Percentiles rank a stretch among this genome's conserved stretches.
Conservation (phyloP, 1,140 invertebrate species). For the Melanaphis sacchari region DNA sequence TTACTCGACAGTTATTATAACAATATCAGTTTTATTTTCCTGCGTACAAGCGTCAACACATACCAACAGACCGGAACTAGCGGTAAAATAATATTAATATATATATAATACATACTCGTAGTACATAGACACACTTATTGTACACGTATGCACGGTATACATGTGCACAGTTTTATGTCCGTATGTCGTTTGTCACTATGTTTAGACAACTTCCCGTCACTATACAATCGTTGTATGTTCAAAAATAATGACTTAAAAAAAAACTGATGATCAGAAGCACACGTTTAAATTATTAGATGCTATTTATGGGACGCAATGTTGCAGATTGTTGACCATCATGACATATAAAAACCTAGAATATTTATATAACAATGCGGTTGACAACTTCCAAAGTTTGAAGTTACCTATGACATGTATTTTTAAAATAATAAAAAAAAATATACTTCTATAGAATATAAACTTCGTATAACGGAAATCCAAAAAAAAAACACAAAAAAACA, state of each 20-base stretch:
- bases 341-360: background rate
- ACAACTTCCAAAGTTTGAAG: background rate
- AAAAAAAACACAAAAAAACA: background rate
- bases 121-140: background rate
- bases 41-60: background rate
- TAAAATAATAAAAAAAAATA: background rate
- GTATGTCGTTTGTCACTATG: slow-evolving; percentile 16
- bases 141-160: background rate
- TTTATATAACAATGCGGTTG: background rate
- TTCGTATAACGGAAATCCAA: too few species aligned
- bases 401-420: background rate
- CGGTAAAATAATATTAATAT: background rate
- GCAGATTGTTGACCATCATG: background rate
- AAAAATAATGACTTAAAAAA: background rate
- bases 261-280: background rate
- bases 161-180: background rate
- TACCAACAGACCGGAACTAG: background rate
- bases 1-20: background rate
- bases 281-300: background rate
- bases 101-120: background rate
- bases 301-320: background rate
- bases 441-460: background rate
- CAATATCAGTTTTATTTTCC: background rate
- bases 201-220: slow-evolving; percentile 14
- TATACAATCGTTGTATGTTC: background rate